Percentiles rank a stretch among this genome's conserved stretches.
Evolutionary conservation across 2,797 vertebrate genomes (phyloP).

Genomic region (Sebastes miniatus): DNA sequence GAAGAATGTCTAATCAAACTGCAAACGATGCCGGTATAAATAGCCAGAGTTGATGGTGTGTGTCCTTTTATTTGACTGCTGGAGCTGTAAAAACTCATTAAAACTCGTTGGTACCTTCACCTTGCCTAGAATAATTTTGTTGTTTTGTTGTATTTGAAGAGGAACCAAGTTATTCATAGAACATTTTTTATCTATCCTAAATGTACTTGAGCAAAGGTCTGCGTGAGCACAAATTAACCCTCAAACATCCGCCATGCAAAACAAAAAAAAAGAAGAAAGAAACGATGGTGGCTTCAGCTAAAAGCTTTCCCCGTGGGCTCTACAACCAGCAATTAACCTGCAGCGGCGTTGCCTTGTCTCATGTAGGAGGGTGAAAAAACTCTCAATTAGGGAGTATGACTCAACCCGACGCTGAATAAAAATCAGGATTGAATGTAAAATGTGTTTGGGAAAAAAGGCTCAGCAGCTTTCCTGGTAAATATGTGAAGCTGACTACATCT

Average conservation of each 20-base stretch:
- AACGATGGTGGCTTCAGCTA: not conserved
- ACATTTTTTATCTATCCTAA: not conserved
- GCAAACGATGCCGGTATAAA: constrained; percentile 6
- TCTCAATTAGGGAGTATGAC: not conserved
- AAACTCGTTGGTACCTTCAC: not conserved
- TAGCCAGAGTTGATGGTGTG: constrained; percentile 8
- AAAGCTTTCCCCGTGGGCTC: constrained; percentile 4
- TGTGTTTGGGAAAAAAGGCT: not conserved
- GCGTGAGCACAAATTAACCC: not conserved
- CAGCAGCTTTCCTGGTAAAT: not conserved
- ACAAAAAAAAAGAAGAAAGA: not conserved
- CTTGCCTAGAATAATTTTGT: not conserved
- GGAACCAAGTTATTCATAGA: constrained; percentile 7
- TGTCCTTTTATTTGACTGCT: constrained; percentile 3
- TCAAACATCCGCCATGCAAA: not conserved
- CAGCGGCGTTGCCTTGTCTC: not conserved
- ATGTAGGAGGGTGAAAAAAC: constrained; percentile 9
- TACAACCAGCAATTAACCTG: constrained; percentile 27
- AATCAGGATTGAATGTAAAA: not conserved
- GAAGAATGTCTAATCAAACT: constrained; percentile 1
- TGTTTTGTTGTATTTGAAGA: constrained; percentile 6
- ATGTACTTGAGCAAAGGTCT: not conserved
- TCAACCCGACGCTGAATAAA: not conserved
- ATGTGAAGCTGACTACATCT: not conserved
- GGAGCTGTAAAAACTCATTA: constrained; percentile 29